Percentiles rank a stretch among this genome's conserved stretches.
phyloP scores from a whole-genome alignment of 2,888 invertebrate genomes.

The Calliopum simillimum region DNA sequence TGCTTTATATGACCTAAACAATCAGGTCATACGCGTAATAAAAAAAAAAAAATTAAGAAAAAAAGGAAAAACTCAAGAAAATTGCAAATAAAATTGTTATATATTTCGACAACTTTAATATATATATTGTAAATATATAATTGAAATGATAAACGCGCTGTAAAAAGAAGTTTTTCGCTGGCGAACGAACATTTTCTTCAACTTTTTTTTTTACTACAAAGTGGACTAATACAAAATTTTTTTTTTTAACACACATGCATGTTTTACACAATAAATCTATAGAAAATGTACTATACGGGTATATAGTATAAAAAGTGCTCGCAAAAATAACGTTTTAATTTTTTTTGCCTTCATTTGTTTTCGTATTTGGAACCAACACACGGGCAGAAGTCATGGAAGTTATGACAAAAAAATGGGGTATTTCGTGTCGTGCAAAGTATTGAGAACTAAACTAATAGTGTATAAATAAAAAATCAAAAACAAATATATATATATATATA shows the following conservation, averaged over 20 bases:
- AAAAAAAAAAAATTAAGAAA: conserved; percentile 25
- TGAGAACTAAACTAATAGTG: conserved; percentile 48
- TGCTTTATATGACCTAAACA: conserved; percentile 62
- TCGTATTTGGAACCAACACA: conserved; percentile 14
- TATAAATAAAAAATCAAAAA: neutral
- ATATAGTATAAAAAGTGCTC: neutral
- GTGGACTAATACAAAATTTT: neutral
- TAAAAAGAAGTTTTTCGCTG: neutral
- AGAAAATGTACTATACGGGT: conserved; percentile 20
- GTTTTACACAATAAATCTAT: conserved; percentile 26
- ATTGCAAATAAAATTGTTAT: conserved; percentile 14
- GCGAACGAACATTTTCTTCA: neutral
- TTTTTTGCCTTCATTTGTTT: conserved; percentile 13
- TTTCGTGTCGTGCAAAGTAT: conserved; percentile 58
- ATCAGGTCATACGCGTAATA: conserved; percentile 57
- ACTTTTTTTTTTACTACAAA: neutral
- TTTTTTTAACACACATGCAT: conserved; percentile 44
- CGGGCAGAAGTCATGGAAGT: neutral
- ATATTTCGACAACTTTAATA: neutral
- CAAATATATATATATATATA: neutral
- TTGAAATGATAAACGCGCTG: too few relatives aligned
- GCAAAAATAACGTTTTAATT: conserved; percentile 4
- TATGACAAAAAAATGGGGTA: conserved; percentile 43
- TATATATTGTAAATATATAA: too few relatives aligned
- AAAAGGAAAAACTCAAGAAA: conserved; percentile 11